Evolutionary conservation across 2,888 invertebrate genomes (phyloP).

Genomic region (Ditylenchus weischeri): DNA sequence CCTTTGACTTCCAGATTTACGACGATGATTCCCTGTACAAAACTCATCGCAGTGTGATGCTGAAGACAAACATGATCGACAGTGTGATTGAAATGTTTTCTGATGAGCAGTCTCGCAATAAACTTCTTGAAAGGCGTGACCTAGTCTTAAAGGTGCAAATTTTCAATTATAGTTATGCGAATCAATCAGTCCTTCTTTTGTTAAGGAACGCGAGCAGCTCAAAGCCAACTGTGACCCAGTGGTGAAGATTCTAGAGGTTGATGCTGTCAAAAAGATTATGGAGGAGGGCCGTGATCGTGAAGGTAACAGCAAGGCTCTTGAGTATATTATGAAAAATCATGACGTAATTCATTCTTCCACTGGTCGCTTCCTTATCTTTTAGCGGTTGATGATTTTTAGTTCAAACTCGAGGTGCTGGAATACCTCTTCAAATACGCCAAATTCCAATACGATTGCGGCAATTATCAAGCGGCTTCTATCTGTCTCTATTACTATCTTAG

Average conservation of each 20-base stretch:
- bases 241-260: conserved; percentile 79
- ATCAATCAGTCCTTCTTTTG: too few species aligned
- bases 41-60: conserved; percentile 87
- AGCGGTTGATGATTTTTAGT: conserved; percentile 35
- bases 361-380: too few species aligned
- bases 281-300: conserved; percentile 52
- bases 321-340: conserved; percentile 80
- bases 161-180: too few species aligned
- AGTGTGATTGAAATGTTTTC: conserved; percentile 92
- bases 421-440: conserved; percentile 90
- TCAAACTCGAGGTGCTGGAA: conserved; percentile 76
- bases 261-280: conserved; percentile 74
- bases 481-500: conserved; percentile 93
- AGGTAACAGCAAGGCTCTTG: conserved; percentile 67
- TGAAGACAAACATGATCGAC: conserved; percentile 98
- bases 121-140: conserved; percentile 42
- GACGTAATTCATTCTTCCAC: conserved; percentile 66
- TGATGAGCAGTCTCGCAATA: conserved; percentile 66
- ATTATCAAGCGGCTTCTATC: conserved; percentile 88
- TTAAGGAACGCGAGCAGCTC: conserved; percentile 74
- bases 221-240: conserved; percentile 83
- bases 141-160: conserved; percentile 52
- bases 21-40: conserved; percentile 85
- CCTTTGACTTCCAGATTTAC: conserved; percentile 77
- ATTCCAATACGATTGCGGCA: conserved; percentile 96